Percentiles rank a stretch among this genome's conserved stretches.
phyloP scores from a whole-genome alignment of 1,140 invertebrate species.

The Trachelipus rathkii region DNA sequence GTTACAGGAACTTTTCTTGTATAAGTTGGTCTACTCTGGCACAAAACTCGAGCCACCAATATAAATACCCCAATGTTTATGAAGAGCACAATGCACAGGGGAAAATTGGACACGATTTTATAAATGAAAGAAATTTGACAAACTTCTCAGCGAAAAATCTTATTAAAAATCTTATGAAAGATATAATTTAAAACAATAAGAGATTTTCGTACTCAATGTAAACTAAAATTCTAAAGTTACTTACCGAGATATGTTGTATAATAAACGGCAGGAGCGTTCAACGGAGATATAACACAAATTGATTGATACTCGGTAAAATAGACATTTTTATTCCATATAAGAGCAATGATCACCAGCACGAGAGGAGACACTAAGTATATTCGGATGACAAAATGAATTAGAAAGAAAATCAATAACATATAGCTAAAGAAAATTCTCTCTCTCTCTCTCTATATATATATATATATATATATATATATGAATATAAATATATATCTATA shows the following conservation, averaged over 20 bases:
- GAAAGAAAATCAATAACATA: too few species aligned
- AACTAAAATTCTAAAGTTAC: neutral
- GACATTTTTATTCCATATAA: constrained; percentile 20
- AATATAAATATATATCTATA: too few species aligned
- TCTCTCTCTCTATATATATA: neutral
- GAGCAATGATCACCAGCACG: constrained; percentile 25
- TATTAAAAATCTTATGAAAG: too few species aligned
- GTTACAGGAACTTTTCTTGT: constrained; percentile 21
- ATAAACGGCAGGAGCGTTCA: constrained; percentile 49
- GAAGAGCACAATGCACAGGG: constrained; percentile 54
- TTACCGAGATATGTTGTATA: constrained; percentile 51
- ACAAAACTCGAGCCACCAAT: constrained; percentile 54
- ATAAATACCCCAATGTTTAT: constrained; percentile 55
- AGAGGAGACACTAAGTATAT: constrained; percentile 32
- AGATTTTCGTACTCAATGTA: neutral
- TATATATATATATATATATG: too few species aligned
- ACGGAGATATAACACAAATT: constrained; percentile 34
- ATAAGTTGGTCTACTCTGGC: constrained; percentile 48
- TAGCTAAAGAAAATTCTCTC: too few species aligned
- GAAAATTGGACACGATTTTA: too few species aligned
- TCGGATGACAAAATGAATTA: too few species aligned
- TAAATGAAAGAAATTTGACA: too few species aligned
- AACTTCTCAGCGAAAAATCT: too few species aligned
- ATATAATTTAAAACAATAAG: neutral
- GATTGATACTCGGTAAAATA: constrained; percentile 28